Conservation (phyloP, 2,888 invertebrate species). For the Mythimna loreyi region DNA sequence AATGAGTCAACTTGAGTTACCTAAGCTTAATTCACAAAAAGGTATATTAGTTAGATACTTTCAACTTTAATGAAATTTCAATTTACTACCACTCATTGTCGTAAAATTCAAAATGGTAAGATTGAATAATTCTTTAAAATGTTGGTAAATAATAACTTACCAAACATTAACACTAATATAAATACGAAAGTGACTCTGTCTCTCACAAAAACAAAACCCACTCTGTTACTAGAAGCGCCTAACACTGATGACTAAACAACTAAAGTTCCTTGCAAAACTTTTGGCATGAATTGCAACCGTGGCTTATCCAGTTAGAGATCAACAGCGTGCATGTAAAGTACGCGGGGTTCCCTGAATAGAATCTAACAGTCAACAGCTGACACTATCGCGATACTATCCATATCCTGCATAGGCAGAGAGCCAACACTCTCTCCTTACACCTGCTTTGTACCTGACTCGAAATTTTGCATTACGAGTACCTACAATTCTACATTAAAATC, state of each 20-base stretch:
- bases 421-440: slow-evolving; percentile 62
- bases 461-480: slow-evolving; percentile 29
- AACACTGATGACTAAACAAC: background rate
- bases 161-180: no score
- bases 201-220: no score
- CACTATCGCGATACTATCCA: slow-evolving; percentile 38
- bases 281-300: slow-evolving; percentile 8
- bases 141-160: no score
- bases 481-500: background rate
- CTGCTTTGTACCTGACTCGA: slow-evolving; percentile 50
- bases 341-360: slow-evolving; percentile 39
- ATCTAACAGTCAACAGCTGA: slow-evolving; percentile 42
- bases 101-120: no score
- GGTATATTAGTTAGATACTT: no score
- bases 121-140: no score
- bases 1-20: no score
- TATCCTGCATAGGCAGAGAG: slow-evolving; percentile 56
- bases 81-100: no score
- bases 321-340: slow-evolving; percentile 29
- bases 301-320: slow-evolving; percentile 39
- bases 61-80: no score
- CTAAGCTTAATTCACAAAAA: no score
- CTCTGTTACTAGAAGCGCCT: background rate
- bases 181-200: no score
- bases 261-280: slow-evolving; percentile 9